Conservation (phyloP, 2,888 invertebrate species). For the Volucella zonaria region DNA sequence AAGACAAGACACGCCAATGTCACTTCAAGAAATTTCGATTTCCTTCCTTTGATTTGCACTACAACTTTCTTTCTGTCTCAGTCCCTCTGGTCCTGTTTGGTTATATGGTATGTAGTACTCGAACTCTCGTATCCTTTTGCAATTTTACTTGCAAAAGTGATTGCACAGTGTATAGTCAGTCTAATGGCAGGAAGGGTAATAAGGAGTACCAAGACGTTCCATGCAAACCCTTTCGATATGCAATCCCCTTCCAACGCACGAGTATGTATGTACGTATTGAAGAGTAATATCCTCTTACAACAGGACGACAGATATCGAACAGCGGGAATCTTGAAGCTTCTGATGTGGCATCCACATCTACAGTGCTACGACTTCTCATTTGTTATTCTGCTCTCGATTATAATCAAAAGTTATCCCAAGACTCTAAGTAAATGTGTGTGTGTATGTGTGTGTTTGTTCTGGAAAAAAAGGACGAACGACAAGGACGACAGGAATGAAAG, state of each 20-base stretch:
- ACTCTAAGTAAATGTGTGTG: neutral
- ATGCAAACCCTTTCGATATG: conserved; percentile 51
- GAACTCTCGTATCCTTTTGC: neutral
- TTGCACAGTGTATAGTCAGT: neutral
- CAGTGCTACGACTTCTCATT: conserved; percentile 77
- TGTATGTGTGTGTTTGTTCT: conserved; percentile 18
- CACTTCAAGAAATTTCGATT: conserved; percentile 69
- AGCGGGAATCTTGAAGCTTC: conserved; percentile 45
- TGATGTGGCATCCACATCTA: neutral
- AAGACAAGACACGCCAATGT: conserved; percentile 35
- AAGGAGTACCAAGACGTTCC: too few species aligned
- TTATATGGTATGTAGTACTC: too few species aligned
- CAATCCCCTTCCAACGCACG: conserved; percentile 2
- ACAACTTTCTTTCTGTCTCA: neutral
- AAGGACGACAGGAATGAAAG: conserved; percentile 4
- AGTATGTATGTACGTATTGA: neutral
- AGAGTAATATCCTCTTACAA: conserved; percentile 7
- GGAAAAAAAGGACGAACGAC: conserved; percentile 24
- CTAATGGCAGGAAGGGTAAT: neutral
- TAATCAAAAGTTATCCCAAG: conserved; percentile 81
- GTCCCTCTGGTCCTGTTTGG: conserved; percentile 2
- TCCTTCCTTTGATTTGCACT: conserved; percentile 55
- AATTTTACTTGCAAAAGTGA: conserved; percentile 60
- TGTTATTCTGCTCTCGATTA: conserved; percentile 80
- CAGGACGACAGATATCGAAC: conserved; percentile 62